Percentiles rank a stretch among this genome's conserved stretches.
These are phyloP conservation scores for Bovichtus variegatus DNA, from an alignment of 2,797 vertebrate species.

Conservation along the genomic window DNA sequence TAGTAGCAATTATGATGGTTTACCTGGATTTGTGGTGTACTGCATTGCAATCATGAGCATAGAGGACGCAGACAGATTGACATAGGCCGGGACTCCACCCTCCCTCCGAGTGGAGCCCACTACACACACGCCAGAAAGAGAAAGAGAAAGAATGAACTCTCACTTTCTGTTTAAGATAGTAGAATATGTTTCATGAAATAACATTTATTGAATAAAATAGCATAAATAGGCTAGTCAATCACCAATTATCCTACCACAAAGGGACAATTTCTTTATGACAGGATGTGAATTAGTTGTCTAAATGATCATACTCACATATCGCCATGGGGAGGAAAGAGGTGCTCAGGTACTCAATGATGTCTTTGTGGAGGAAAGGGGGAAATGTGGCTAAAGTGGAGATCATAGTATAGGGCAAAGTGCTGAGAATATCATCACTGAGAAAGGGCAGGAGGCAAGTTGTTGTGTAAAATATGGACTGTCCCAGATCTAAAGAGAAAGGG, in stretches of 20 bases:
- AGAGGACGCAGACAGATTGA: slow-evolving; percentile 97
- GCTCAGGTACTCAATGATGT: slow-evolving; percentile 99
- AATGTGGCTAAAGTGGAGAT: slow-evolving; percentile 99
- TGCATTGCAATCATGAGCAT: slow-evolving; percentile 99
- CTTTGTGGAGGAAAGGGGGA: slow-evolving; percentile 99
- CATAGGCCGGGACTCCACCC: slow-evolving; percentile 94
- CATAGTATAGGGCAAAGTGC: slow-evolving; percentile 99
- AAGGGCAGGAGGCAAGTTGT: slow-evolving; percentile 99
- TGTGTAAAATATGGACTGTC: slow-evolving; percentile 99
- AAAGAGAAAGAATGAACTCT: slow-evolving; percentile 10
- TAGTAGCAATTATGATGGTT: slow-evolving; percentile 5
- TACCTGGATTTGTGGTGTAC: slow-evolving; percentile 98
- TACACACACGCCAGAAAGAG: slow-evolving; percentile 64
- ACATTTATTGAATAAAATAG: not conserved
- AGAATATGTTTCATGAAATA: not conserved
- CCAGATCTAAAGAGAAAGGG: slow-evolving; percentile 93
- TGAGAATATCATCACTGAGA: slow-evolving; percentile 99
- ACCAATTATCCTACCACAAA: not conserved
- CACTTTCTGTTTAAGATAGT: not conserved
- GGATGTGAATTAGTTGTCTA: not conserved
- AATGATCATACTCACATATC: slow-evolving; percentile 92
- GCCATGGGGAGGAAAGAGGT: slow-evolving; percentile 99
- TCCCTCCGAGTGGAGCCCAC: slow-evolving; percentile 98
- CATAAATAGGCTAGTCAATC: not conserved
- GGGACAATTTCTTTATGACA: not conserved